Evolutionary conservation across 1,140 invertebrate species (phyloP).

Genomic region (Saccostrea glomerata): DNA sequence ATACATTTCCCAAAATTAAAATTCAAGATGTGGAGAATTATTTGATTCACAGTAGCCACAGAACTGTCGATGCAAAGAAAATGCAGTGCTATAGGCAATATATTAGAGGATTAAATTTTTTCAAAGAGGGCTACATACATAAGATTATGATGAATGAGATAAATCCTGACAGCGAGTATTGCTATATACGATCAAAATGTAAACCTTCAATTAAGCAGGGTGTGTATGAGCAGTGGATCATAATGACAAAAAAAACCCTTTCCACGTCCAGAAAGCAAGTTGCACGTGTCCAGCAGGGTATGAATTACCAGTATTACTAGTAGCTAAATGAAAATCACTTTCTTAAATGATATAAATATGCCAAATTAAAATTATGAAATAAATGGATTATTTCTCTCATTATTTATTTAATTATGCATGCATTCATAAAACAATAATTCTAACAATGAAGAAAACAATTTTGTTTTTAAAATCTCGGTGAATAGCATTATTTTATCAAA

Average conservation of each 20-base stretch:
- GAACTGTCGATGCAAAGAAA: conserved; percentile 43
- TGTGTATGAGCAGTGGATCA: conserved; percentile 45
- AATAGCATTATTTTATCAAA: conserved; percentile 4
- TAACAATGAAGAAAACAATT: background rate
- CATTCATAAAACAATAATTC: conserved; percentile 37
- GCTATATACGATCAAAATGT: conserved; percentile 57
- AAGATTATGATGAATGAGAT: conserved; percentile 53
- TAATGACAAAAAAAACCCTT: conserved; percentile 45
- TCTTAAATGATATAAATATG: conserved; percentile 6
- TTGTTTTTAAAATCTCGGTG: background rate
- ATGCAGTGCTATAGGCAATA: conserved; percentile 57
- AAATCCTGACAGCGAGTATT: conserved; percentile 29
- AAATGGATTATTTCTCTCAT: too few relatives aligned
- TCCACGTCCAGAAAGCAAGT: conserved; percentile 42
- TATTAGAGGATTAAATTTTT: conserved; percentile 54
- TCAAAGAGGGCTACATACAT: conserved; percentile 56
- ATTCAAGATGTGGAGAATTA: conserved; percentile 53
- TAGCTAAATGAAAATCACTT: conserved; percentile 17
- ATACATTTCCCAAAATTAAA: conserved; percentile 2
- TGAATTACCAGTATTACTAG: conserved; percentile 31
- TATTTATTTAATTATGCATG: conserved; percentile 40
- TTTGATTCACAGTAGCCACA: conserved; percentile 48
- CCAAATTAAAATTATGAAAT: conserved; percentile 20
- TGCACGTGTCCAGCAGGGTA: conserved; percentile 56
- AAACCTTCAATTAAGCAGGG: conserved; percentile 52